phyloP scores from a whole-genome alignment of 2,797 vertebrate species.

The Hemitrygon akajei region DNA sequence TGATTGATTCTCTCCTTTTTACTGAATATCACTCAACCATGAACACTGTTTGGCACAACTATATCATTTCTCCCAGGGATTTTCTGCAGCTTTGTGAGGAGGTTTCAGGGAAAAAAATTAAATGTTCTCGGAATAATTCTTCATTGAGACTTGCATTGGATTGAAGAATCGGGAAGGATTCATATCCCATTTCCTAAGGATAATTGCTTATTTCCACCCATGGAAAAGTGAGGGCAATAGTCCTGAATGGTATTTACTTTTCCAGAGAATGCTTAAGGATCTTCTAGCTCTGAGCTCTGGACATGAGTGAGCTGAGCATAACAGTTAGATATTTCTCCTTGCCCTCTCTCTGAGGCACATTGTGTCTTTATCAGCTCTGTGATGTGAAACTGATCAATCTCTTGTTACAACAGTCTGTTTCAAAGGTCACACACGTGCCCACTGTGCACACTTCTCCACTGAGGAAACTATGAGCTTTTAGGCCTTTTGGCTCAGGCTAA shows the following conservation, averaged over 20 bases:
- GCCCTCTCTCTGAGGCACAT: neutral
- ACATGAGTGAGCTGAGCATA: neutral
- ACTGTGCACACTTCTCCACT: neutral
- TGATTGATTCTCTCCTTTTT: neutral
- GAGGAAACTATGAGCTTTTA: neutral
- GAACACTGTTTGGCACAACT: too few species aligned
- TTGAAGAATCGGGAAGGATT: neutral
- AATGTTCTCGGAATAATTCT: neutral
- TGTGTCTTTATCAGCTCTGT: neutral
- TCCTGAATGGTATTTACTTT: neutral
- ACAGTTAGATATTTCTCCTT: neutral
- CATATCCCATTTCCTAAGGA: neutral
- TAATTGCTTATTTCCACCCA: too few species aligned
- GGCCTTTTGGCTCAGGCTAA: neutral
- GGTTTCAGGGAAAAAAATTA: neutral
- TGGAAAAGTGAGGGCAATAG: neutral
- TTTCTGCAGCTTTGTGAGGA: neutral
- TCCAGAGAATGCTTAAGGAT: neutral
- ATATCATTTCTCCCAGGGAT: neutral
- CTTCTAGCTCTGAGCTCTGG: neutral
- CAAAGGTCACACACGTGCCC: neutral
- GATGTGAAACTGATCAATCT: neutral
- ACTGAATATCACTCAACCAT: neutral
- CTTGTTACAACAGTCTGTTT: neutral
- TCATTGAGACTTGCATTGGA: neutral